Evolutionary conservation across 2,113 vertebrate genomes (phyloP).

Genomic region (Camarhynchus parvulus): DNA sequence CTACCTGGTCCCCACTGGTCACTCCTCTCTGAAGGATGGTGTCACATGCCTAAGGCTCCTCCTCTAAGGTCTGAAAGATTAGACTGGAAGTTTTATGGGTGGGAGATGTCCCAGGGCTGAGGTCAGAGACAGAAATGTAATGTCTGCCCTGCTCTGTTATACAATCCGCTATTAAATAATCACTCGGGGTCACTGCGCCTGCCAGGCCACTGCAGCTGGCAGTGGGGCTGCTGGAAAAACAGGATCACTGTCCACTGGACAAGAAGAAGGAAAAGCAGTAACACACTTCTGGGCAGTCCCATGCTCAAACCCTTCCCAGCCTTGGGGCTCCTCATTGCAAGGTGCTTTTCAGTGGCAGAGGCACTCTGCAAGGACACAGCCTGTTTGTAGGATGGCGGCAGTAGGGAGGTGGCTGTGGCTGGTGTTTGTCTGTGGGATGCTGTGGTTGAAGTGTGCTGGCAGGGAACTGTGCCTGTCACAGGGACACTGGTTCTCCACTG

Average conservation of each 20-base stretch:
- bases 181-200: neutral
- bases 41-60: slow-evolving; percentile 30
- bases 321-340: neutral
- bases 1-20: neutral
- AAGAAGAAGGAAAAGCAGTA: neutral
- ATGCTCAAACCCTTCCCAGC: neutral
- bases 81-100: slow-evolving; percentile 43
- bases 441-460: neutral
- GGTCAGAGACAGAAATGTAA: slow-evolving; percentile 66
- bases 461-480: neutral
- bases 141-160: slow-evolving; percentile 19
- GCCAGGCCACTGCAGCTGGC: neutral
- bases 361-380: neutral
- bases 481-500: rapidly evolving
- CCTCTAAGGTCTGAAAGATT: slow-evolving; percentile 52
- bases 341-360: neutral
- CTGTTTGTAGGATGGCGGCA: neutral
- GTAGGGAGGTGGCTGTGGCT: neutral
- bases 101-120: slow-evolving; percentile 52
- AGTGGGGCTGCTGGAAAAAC: neutral
- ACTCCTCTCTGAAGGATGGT: neutral
- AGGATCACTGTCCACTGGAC: rapidly evolving
- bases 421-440: neutral
- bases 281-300: neutral
- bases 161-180: slow-evolving; percentile 31